A percentile compares a stretch with the other conserved stretches of the same genome.
Evolutionary conservation across 1,140 invertebrate species (phyloP).

Genomic region (Neodiprion virginianus): DNA sequence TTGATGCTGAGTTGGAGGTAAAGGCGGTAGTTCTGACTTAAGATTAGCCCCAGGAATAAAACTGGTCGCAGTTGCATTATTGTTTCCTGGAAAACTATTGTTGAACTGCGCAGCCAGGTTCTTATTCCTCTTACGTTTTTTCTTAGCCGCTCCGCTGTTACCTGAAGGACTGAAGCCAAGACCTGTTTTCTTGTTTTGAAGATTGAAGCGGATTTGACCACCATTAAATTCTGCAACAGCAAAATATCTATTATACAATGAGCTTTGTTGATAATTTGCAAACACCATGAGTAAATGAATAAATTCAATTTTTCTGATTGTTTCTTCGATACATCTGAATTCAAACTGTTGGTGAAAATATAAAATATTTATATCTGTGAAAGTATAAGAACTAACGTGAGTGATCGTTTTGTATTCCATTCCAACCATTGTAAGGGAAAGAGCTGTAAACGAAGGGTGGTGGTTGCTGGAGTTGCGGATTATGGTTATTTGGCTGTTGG

Average conservation of each 20-base stretch:
- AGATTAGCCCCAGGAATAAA: constrained; percentile 38
- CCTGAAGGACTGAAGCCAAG: constrained; percentile 56
- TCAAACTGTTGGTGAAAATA: no score
- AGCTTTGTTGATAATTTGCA: no score
- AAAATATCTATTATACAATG: constrained; percentile 10
- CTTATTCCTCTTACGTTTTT: constrained; percentile 77
- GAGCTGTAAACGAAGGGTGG: constrained; percentile 42
- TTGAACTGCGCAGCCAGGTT: constrained; percentile 63
- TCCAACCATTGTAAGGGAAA: constrained; percentile 50
- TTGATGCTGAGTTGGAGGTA: constrained; percentile 57
- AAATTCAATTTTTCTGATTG: no score
- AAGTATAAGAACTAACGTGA: constrained; percentile 41
- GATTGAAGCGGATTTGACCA: constrained; percentile 64
- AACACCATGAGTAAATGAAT: no score
- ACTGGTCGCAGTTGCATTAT: constrained; percentile 34
- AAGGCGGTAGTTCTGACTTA: constrained; percentile 60
- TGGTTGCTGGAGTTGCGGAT: constrained; percentile 50
- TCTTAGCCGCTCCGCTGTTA: constrained; percentile 70
- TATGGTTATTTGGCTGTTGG: constrained; percentile 59
- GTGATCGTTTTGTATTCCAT: constrained; percentile 46
- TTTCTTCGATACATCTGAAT: no score
- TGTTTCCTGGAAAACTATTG: constrained; percentile 60
- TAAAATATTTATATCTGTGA: no score
- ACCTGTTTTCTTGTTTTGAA: constrained; percentile 65
- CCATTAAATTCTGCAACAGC: constrained; percentile 55